Conservation (phyloP, 2,113 vertebrate genomes). For the Platycercus adscitus region DNA sequence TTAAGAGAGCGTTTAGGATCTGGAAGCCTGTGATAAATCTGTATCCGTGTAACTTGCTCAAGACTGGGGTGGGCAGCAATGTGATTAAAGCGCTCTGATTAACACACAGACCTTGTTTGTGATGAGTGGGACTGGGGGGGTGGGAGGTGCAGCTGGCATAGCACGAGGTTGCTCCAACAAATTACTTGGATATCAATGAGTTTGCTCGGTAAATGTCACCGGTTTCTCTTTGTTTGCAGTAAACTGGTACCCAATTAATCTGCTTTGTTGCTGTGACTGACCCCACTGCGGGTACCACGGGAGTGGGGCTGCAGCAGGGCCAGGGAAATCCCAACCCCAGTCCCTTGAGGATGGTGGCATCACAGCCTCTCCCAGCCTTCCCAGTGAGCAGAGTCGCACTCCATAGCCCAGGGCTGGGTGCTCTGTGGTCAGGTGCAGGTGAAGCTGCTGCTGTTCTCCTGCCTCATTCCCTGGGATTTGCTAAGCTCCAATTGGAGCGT, state of each 20-base stretch:
- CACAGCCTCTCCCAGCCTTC: background rate
- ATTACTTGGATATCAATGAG: conserved; percentile 57
- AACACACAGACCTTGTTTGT: conserved; percentile 44
- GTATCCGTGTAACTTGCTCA: background rate
- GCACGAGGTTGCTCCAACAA: conserved; percentile 32
- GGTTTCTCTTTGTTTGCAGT: conserved; percentile 12
- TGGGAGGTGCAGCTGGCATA: conserved; percentile 33
- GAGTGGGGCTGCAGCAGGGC: background rate
- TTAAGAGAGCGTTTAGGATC: background rate
- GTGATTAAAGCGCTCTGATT: conserved; percentile 32
- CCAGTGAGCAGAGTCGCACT: rapidly evolving
- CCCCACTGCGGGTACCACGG: background rate
- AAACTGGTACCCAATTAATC: background rate
- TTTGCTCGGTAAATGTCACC: conserved; percentile 51
- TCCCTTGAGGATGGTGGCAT: background rate
- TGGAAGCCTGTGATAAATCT: background rate
- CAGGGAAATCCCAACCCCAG: background rate
- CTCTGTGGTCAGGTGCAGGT: rapidly evolving
- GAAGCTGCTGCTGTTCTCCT: background rate
- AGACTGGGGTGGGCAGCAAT: background rate
- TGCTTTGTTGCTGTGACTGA: background rate
- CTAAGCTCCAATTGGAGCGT: rapidly evolving
- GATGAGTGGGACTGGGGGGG: background rate
- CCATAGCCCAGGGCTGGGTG: rapidly evolving
- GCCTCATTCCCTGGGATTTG: background rate